phyloP scores from a whole-genome alignment of 2,888 invertebrate genomes.

The Suillia variegata region DNA sequence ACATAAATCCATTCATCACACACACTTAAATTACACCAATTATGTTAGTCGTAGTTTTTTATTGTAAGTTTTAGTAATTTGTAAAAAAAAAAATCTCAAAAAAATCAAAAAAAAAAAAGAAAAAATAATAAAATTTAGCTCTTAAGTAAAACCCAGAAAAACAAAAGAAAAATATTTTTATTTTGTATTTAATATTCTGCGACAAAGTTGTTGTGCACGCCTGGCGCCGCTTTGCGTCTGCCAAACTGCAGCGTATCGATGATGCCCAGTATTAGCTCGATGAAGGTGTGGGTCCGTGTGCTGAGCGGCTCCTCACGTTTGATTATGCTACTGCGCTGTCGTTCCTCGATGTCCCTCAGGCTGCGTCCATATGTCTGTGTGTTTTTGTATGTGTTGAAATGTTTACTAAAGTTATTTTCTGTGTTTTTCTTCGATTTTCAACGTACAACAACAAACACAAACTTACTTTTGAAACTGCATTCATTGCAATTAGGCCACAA shows the following conservation, averaged over 20 bases:
- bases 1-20: not conserved
- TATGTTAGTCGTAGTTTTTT: constrained; percentile 28
- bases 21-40: constrained; percentile 17
- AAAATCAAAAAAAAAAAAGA: constrained; percentile 13
- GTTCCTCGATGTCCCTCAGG: no score
- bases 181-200: not conserved
- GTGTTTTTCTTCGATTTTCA: no score
- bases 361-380: not conserved
- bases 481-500: constrained; percentile 21
- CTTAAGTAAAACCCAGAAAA: constrained; percentile 12
- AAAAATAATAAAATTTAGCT: constrained; percentile 18
- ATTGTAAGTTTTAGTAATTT: constrained; percentile 22
- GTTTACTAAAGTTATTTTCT: not conserved
- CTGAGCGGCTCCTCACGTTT: constrained; percentile 4
- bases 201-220: not conserved
- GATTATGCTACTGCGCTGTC: no score
- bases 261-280: constrained; percentile 36
- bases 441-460: not conserved
- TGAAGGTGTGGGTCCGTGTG: constrained; percentile 28
- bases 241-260: constrained; percentile 34
- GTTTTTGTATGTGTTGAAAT: no score
- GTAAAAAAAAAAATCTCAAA: constrained; percentile 18
- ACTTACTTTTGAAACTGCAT: constrained; percentile 21
- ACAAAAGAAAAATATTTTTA: no score
- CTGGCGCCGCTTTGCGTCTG: constrained; percentile 26